Base-by-base conservation (phyloP, 2,888 invertebrate species). In the Spialia ferax region DNA sequence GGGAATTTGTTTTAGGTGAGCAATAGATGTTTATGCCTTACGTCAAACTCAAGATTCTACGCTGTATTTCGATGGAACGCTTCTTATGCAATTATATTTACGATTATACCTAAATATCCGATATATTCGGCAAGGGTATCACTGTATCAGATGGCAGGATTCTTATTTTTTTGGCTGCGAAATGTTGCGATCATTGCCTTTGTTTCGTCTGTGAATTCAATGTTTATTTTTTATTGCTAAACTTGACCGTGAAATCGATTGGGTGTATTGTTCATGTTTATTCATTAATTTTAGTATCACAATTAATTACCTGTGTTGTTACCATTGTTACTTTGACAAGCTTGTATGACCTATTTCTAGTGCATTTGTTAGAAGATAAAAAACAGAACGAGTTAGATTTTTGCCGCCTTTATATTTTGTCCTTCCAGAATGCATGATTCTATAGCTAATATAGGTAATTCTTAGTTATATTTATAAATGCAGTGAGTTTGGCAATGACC, bases 1-100 rank as follows among this genome's bases (percentile, higher is more conserved):
- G 99, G 99, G 99, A 99, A 95, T 99, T 99, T 94, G 96, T 98
- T 89, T 94, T 98, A 94, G 98, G 98, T 98, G 94, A 96, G 97
- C 94, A 84, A 76, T 62, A 62, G 35, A 68, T 62, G 68, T 68
- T 68, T 68, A 62, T 62, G 50, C 86, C 86, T 85, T 88, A 91
- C 89, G 90, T 92, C 92, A 48, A 48, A 48, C 20, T 20, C 48
- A 89, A 88, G 86, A 83, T 86, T 94, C 91, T 94, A 89, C 94
- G 94, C 92, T 91, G 89, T 93, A 93, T 87, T 91, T 88, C 83
- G 79, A 81, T 77, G 80, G 84, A 79, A 81, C 74, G 77, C 74
- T 76, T 83, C 92, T 93, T 93, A 93, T 88, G 93, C 93, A 93
- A 93, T 87, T 79, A 61, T 83, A 72, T 82, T 84, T 84, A 61